phyloP scores from a whole-genome alignment of 2,888 invertebrate species.

The Caenorhabditis sp. region DNA sequence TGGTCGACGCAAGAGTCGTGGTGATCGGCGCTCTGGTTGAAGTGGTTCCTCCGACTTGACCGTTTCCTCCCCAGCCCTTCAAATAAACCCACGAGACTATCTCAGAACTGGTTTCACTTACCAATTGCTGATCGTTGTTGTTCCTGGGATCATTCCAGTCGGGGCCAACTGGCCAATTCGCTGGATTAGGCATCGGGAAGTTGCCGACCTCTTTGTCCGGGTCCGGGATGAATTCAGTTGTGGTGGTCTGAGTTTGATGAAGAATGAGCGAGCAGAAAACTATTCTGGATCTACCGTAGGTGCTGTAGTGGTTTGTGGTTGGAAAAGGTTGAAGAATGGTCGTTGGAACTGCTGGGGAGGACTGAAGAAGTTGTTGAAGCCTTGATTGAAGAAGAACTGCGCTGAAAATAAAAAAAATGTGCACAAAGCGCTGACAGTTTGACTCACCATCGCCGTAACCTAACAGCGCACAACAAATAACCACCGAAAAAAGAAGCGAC shows the following conservation, averaged over 20 bases:
- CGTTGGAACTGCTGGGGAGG: slow-evolving; percentile 32
- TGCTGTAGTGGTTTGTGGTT: slow-evolving; percentile 24
- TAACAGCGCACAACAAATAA: slow-evolving; percentile 1
- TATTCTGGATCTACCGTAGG: slow-evolving; percentile 3
- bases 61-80: slow-evolving; percentile 58
- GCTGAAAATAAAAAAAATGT: too few species aligned
- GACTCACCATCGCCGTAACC: slow-evolving; percentile 5
- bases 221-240: slow-evolving; percentile 53
- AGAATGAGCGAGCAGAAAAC: not conserved
- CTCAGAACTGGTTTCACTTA: slow-evolving; percentile 5
- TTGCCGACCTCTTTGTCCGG: slow-evolving; percentile 60
- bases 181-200: slow-evolving; percentile 60
- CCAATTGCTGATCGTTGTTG: slow-evolving; percentile 43
- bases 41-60: slow-evolving; percentile 32
- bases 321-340: slow-evolving; percentile 32
- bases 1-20: slow-evolving; percentile 12
- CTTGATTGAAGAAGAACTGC: slow-evolving; percentile 53
- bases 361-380: slow-evolving; percentile 48
- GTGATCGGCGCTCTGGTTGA: slow-evolving; percentile 21
- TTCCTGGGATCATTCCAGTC: slow-evolving; percentile 67
- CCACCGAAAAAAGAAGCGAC: not conserved
- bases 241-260: slow-evolving; percentile 40
- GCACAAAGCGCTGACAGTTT: too few species aligned
- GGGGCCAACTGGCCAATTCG: slow-evolving; percentile 62
- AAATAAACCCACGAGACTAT: too few species aligned